Percentiles rank a stretch among this genome's conserved stretches.
These are phyloP conservation scores for Bothrops jararaca DNA, from an alignment of 2,113 vertebrate genomes.

Conservation along the genomic window DNA sequence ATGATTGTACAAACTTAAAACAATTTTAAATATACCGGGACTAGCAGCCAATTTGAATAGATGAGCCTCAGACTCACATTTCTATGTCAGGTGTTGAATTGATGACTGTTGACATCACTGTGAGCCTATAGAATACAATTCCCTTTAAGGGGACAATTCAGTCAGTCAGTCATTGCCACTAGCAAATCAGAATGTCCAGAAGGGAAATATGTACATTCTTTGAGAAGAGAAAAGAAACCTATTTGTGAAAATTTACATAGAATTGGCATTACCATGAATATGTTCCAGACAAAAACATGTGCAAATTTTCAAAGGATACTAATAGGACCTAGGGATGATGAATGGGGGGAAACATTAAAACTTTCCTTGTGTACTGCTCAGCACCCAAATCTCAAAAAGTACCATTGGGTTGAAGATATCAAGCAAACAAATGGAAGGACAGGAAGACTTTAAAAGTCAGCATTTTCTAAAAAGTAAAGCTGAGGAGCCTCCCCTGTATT, in stretches of 20 bases:
- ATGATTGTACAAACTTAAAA: not conserved
- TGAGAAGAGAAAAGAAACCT: not conserved
- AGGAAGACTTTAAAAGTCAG: not conserved
- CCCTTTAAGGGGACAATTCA: not conserved
- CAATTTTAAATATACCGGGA: not conserved
- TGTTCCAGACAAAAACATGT: not conserved
- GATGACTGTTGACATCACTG: constrained; percentile 44
- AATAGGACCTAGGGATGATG: not conserved
- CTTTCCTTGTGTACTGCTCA: not conserved
- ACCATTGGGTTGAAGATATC: not conserved
- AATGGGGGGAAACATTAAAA: not conserved
- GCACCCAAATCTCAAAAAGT: not conserved
- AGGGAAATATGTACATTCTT: not conserved
- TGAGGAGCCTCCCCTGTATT: no score
- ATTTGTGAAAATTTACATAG: not conserved
- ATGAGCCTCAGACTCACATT: not conserved
- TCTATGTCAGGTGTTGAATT: constrained; percentile 44
- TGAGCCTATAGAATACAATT: constrained; percentile 1
- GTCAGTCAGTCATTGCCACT: not conserved
- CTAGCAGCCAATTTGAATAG: not conserved
- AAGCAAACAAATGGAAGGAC: not conserved
- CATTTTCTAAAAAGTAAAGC: not conserved
- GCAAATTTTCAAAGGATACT: not conserved
- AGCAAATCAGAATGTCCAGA: not conserved
- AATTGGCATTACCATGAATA: not conserved